Percentiles rank a stretch among this genome's conserved stretches.
phyloP scores from a whole-genome alignment of 2,113 vertebrate genomes.

The Corythoichthys haematopterus region DNA sequence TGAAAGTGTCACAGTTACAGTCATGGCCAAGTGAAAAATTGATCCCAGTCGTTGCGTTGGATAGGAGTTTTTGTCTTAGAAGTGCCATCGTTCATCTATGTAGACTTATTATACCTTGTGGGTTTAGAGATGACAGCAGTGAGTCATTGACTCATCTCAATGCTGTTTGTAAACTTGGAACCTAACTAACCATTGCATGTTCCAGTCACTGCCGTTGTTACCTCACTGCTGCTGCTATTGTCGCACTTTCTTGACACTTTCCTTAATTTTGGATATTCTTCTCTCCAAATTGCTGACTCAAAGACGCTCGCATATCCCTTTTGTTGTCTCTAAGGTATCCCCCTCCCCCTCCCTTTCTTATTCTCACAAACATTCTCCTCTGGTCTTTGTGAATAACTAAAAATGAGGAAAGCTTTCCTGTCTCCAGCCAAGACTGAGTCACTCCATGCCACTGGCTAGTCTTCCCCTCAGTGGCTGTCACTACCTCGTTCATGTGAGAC shows the following conservation, averaged over 20 bases:
- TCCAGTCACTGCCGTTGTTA: conserved; percentile 38
- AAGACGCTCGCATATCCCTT: conserved; percentile 40
- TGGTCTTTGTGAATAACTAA: conserved; percentile 50
- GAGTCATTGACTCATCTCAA: conserved; percentile 62
- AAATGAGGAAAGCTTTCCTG: conserved; percentile 36
- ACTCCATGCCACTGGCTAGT: conserved; percentile 35
- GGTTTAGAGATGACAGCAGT: conserved; percentile 36
- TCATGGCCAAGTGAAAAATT: conserved; percentile 59
- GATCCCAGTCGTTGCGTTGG: conserved; percentile 42
- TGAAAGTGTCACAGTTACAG: conserved; percentile 66
- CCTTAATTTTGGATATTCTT: conserved; percentile 62
- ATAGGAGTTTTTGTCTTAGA: conserved; percentile 49
- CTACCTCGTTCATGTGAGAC: conserved; percentile 47
- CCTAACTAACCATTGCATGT: conserved; percentile 40
- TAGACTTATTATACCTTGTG: conserved; percentile 57
- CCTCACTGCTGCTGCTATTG: conserved; percentile 15
- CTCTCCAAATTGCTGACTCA: conserved; percentile 50
- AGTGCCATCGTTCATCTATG: conserved; percentile 52
- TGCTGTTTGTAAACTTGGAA: conserved; percentile 57
- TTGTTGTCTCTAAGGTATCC: conserved; percentile 43
- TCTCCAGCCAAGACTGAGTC: conserved; percentile 48
- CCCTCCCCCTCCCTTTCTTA: conserved; percentile 13
- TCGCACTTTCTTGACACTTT: conserved; percentile 28
- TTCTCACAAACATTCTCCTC: conserved; percentile 28
- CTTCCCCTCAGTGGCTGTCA: conserved; percentile 42